phyloP scores from a whole-genome alignment of 2,797 vertebrate genomes.

The Cynodonichthys magdalenae region DNA sequence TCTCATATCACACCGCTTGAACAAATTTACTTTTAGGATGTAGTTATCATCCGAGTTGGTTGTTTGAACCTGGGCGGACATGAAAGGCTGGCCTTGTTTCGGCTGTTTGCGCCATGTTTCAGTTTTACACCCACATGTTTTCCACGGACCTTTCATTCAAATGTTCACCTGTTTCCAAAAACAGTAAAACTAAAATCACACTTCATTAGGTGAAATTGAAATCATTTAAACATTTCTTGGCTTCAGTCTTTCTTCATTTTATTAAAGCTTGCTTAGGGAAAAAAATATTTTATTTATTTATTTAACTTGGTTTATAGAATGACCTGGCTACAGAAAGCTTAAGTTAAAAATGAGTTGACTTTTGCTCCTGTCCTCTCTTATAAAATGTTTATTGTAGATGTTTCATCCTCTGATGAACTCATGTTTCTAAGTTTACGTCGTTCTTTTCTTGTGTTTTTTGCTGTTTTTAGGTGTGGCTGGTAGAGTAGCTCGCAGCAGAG shows the following conservation, averaged over 20 bases:
- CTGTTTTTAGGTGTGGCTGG: constrained; percentile 67
- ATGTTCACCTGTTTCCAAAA: too few species aligned
- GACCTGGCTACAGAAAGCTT: too few species aligned
- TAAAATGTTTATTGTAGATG: not conserved
- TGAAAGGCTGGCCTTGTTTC: not conserved
- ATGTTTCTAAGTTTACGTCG: constrained; percentile 13
- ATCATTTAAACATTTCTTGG: too few species aligned
- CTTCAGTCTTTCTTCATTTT: too few species aligned
- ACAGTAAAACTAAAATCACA: too few species aligned
- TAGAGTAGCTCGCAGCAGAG: constrained; percentile 36
- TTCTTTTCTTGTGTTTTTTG: constrained; percentile 13
- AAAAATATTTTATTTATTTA: too few species aligned
- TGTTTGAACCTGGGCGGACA: not conserved
- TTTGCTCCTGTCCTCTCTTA: too few species aligned
- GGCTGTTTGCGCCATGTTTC: not conserved
- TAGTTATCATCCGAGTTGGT: not conserved
- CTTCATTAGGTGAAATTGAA: too few species aligned
- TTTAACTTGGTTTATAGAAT: too few species aligned
- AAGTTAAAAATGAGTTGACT: too few species aligned
- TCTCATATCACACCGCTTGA: not conserved
- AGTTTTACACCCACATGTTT: not conserved
- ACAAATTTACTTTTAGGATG: not conserved
- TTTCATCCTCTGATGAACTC: constrained; percentile 6
- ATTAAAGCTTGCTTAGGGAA: too few species aligned
- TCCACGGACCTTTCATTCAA: too few species aligned